A percentile compares a stretch with the other conserved stretches of the same genome.
Evolutionary conservation across 2,888 invertebrate genomes (phyloP).

Genomic region (Esperia sulphurella): DNA sequence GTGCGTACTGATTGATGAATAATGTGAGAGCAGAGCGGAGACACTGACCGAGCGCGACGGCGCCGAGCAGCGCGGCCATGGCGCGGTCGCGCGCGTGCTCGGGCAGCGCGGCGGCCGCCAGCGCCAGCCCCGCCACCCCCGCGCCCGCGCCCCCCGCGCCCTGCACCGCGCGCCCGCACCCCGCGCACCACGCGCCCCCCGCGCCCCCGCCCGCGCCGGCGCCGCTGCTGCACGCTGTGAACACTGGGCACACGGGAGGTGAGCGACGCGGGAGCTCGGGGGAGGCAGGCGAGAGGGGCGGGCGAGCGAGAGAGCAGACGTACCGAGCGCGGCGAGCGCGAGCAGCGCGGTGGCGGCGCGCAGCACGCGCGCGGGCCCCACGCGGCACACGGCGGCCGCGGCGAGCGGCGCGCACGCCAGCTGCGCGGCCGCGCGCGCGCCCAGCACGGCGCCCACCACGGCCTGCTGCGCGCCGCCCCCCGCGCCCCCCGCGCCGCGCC

Average conservation of each 20-base stretch:
- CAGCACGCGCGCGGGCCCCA: conserved; percentile 46
- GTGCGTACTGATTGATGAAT: too few relatives aligned
- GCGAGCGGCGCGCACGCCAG: conserved; percentile 49
- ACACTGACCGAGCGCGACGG: conserved; percentile 56
- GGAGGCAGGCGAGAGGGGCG: too few relatives aligned
- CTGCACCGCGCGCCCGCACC: conserved; percentile 44
- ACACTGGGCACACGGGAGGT: too few relatives aligned
- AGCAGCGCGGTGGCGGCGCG: conserved; percentile 46
- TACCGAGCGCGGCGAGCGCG: conserved; percentile 31
- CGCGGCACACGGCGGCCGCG: conserved; percentile 45
- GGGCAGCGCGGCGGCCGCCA: conserved; percentile 42
- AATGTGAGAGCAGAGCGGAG: too few relatives aligned
- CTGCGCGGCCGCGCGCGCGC: conserved; percentile 61
- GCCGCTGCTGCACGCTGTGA: conserved; percentile 13
- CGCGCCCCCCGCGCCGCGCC: conserved; percentile 8
- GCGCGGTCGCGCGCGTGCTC: conserved; percentile 31
- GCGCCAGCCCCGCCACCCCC: conserved; percentile 55
- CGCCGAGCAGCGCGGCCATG: conserved; percentile 54
- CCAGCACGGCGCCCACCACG: conserved; percentile 56
- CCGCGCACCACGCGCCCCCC: conserved; percentile 17
- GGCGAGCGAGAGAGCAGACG: too few relatives aligned
- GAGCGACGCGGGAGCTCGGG: too few relatives aligned
- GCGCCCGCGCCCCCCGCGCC: conserved; percentile 53
- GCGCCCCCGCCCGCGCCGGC: conserved; percentile 18
- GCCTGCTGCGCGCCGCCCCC: conserved; percentile 46